A percentile compares a stretch with the other conserved stretches of the same genome.
These are phyloP conservation scores for Trinectes maculatus DNA, from an alignment of 2,113 vertebrate species.

Conservation along the genomic window DNA sequence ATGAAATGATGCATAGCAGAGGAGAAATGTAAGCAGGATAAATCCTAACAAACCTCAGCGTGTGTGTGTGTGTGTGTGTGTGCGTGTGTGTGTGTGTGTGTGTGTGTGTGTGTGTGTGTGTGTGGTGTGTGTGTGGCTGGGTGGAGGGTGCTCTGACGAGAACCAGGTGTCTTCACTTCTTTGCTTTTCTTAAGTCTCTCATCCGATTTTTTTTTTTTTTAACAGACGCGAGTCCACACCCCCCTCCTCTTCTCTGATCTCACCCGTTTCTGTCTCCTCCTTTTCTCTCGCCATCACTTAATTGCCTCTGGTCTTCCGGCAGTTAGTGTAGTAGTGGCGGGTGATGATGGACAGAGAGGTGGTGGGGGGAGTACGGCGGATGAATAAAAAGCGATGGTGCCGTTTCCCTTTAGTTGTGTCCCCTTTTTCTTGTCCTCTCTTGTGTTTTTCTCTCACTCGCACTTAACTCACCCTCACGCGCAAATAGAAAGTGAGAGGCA, in stretches of 20 bases:
- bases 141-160: constrained; percentile 67
- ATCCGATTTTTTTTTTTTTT: constrained; percentile 9
- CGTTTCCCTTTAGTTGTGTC: constrained; percentile 58
- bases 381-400: constrained; percentile 46
- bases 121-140: constrained; percentile 59
- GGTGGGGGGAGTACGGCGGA: constrained; percentile 22
- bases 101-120: constrained; percentile 43
- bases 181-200: constrained; percentile 52
- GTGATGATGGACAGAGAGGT: constrained; percentile 42
- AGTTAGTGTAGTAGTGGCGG: constrained; percentile 20
- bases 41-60: constrained; percentile 73
- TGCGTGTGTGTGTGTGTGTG: constrained; percentile 42
- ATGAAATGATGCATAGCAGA: constrained; percentile 75
- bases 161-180: constrained; percentile 74
- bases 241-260: neutral
- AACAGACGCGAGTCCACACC: constrained; percentile 30
- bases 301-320: constrained; percentile 42
- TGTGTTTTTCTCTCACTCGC: constrained; percentile 23
- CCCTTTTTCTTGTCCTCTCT: constrained; percentile 13
- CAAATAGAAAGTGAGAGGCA: constrained; percentile 60
- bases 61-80: constrained; percentile 45
- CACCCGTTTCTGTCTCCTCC: constrained; percentile 42
- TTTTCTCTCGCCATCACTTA: constrained; percentile 52
- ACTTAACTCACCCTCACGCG: constrained; percentile 6
- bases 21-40: constrained; percentile 77